phyloP scores from a whole-genome alignment of 2,797 vertebrate genomes.

The Helarctos malayanus region DNA sequence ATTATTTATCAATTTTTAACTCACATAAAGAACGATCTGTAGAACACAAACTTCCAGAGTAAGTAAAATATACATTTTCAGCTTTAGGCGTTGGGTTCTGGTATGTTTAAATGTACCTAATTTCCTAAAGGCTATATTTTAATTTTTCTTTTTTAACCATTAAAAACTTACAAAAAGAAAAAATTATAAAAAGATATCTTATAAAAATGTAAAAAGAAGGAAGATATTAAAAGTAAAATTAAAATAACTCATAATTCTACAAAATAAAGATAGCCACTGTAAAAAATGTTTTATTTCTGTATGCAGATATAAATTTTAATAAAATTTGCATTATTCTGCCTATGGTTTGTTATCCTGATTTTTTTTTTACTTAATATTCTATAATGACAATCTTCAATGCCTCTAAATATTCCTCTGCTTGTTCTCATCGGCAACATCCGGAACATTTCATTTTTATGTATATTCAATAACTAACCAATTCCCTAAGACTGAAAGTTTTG shows the following conservation, averaged over 20 bases:
- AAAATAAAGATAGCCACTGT: neutral
- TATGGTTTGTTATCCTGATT: neutral
- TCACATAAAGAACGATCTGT: neutral
- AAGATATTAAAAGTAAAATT: constrained; percentile 3
- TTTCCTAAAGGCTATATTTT: neutral
- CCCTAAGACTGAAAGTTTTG: neutral
- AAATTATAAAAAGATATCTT: neutral
- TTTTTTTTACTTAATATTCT: constrained; percentile 15
- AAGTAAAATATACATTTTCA: neutral
- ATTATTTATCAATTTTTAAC: constrained; percentile 45
- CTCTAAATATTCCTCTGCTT: constrained; percentile 18
- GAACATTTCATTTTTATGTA: constrained; percentile 35
- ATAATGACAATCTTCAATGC: neutral
- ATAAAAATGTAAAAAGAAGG: neutral
- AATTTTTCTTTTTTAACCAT: neutral
- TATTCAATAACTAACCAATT: constrained; percentile 15
- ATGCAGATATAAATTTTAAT: constrained; percentile 34
- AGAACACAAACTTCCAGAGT: neutral
- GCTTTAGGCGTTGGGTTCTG: neutral
- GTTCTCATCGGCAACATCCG: constrained; percentile 10
- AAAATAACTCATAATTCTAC: neutral
- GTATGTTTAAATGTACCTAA: neutral
- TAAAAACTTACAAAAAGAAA: constrained; percentile 45
- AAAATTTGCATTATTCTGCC: constrained; percentile 19
- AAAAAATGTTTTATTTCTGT: constrained; percentile 15